A percentile compares a stretch with the other conserved stretches of the same genome.
phyloP scores from a whole-genome alignment of 2,888 invertebrate genomes.

The Phalangium opilio region DNA sequence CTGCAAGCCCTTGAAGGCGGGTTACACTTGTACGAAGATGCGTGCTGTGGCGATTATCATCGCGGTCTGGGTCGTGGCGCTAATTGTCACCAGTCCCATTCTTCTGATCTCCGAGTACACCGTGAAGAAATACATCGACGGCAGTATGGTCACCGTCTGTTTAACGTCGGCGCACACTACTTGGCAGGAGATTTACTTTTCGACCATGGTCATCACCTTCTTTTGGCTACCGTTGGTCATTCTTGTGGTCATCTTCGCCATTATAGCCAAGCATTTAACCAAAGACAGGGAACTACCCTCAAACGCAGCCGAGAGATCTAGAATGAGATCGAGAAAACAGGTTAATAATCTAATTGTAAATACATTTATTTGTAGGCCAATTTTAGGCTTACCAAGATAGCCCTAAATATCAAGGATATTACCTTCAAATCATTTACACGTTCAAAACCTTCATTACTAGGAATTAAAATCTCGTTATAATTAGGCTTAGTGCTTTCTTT shows the following conservation, averaged over 20 bases:
- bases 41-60: constrained; percentile 29
- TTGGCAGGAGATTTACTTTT: constrained; percentile 64
- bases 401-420: too few relatives aligned
- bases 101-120: constrained; percentile 61
- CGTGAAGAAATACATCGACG: constrained; percentile 50
- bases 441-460: too few relatives aligned
- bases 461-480: too few relatives aligned
- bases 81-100: constrained; percentile 47
- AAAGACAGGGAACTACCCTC: constrained; percentile 32
- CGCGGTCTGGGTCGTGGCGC: constrained; percentile 29
- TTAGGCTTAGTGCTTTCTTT: too few relatives aligned
- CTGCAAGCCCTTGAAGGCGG: constrained; percentile 71
- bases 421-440: too few relatives aligned
- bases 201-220: constrained; percentile 62
- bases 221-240: constrained; percentile 69
- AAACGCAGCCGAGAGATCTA: constrained; percentile 13
- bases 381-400: too few relatives aligned
- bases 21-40: constrained; percentile 30
- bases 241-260: constrained; percentile 61
- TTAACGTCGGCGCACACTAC: constrained; percentile 59
- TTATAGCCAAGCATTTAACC: constrained; percentile 72
- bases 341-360: too few relatives aligned
- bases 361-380: too few relatives aligned
- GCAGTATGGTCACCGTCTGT: constrained; percentile 56
- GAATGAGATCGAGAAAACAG: constrained; percentile 16